phyloP scores from a whole-genome alignment of 2,888 invertebrate genomes.

The Pediacus dermestoides region DNA sequence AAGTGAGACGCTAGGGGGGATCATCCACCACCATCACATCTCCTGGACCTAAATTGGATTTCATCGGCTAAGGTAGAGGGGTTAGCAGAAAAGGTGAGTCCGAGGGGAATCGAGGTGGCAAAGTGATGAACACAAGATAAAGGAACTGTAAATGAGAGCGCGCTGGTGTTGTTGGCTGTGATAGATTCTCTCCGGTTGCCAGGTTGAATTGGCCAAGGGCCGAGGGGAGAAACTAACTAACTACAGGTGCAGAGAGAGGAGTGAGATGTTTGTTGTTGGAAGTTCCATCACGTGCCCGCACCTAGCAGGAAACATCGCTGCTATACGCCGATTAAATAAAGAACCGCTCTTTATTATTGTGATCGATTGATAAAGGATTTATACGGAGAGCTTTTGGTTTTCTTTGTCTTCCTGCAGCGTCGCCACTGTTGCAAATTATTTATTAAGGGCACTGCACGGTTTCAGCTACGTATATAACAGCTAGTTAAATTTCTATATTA shows the following conservation, averaged over 20 bases:
- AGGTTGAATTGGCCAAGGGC: slow-evolving; percentile 30
- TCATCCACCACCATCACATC: slow-evolving; percentile 25
- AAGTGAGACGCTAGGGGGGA: slow-evolving; percentile 21
- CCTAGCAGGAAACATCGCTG: slow-evolving; percentile 34
- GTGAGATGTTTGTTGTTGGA: slow-evolving; percentile 31
- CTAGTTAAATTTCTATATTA: no score
- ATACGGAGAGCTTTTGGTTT: no score
- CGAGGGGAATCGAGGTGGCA: slow-evolving; percentile 33
- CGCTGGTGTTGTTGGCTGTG: slow-evolving; percentile 34
- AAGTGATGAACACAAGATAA: slow-evolving; percentile 42
- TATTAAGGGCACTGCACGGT: no score
- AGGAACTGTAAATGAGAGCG: slow-evolving; percentile 42
- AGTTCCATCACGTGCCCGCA: slow-evolving; percentile 43
- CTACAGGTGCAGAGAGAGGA: slow-evolving; percentile 38
- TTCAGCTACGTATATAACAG: no score
- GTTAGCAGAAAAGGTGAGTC: slow-evolving; percentile 31
- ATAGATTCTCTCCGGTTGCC: slow-evolving; percentile 38
- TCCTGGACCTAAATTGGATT: slow-evolving; percentile 48
- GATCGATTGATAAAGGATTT: no score
- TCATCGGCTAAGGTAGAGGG: slow-evolving; percentile 37
- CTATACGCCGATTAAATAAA: no score
- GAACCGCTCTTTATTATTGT: no score
- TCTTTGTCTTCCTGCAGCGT: no score
- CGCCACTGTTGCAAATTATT: no score
- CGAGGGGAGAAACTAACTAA: slow-evolving; percentile 23